Evolutionary conservation across 1,140 invertebrate genomes (phyloP).

Genomic region (Drosophila orena): DNA sequence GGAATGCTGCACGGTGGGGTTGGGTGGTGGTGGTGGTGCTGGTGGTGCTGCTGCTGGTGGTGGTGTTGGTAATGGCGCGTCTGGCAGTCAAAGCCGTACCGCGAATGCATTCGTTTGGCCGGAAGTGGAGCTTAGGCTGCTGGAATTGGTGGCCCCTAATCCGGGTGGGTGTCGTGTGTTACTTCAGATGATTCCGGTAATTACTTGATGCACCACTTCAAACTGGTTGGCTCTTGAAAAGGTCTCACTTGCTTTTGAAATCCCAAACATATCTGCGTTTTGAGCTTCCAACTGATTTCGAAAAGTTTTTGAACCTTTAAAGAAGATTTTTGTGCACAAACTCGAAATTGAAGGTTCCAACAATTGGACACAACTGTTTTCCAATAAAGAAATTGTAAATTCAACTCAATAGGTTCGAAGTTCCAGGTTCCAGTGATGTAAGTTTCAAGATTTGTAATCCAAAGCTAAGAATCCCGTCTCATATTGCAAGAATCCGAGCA

Average conservation of each 20-base stretch:
- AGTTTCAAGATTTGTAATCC: not conserved
- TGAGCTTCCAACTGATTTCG: too few relatives aligned
- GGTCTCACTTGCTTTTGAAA: not conserved
- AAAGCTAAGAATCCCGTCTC: not conserved
- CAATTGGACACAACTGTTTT: too few relatives aligned
- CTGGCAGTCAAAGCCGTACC: conserved; percentile 77
- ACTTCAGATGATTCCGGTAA: not conserved
- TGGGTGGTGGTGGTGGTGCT: conserved; percentile 25
- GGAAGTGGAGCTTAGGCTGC: conserved; percentile 25
- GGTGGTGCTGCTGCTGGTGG: conserved; percentile 43
- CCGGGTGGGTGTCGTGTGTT: not conserved
- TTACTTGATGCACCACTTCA: too few relatives aligned
- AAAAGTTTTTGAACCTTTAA: too few relatives aligned
- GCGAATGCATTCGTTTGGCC: conserved; percentile 83
- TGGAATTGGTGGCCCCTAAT: conserved; percentile 3
- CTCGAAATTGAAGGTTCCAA: too few relatives aligned
- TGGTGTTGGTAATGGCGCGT: conserved; percentile 70
- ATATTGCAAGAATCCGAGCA: not conserved
- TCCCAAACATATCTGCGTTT: conserved; percentile 10
- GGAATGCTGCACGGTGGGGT: conserved; percentile 14
- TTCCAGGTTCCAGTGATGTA: too few relatives aligned
- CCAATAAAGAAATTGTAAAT: too few relatives aligned
- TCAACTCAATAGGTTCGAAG: too few relatives aligned
- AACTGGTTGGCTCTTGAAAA: not conserved
- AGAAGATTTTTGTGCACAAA: too few relatives aligned